These are phyloP conservation scores for Cyanocitta stelleri DNA, from an alignment of 2,113 vertebrate species.

Conservation along the genomic window DNA sequence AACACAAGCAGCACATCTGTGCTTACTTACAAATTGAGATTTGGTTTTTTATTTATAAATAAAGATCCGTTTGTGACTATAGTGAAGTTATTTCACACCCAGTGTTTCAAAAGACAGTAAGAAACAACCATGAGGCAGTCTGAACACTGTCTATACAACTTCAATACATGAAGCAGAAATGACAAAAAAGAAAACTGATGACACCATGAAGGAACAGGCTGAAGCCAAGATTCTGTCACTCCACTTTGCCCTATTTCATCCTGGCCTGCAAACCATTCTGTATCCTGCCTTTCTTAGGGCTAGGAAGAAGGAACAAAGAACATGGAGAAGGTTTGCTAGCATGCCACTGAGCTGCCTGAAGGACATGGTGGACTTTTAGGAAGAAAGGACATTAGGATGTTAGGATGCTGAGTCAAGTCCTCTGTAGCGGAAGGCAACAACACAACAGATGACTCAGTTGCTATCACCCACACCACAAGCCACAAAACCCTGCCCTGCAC, in stretches of 20 bases:
- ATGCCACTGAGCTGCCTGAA: not conserved
- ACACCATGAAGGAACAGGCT: not conserved
- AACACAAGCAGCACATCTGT: not conserved
- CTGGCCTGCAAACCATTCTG: not conserved
- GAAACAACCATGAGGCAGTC: not conserved
- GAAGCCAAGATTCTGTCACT: not conserved
- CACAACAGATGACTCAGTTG: not conserved
- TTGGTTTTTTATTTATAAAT: not conserved
- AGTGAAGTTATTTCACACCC: not conserved
- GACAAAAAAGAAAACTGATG: not conserved
- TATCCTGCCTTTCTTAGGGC: not conserved
- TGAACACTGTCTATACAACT: not conserved
- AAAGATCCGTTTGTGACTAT: not conserved
- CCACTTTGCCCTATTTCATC: too few species aligned
- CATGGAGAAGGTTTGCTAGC: not conserved
- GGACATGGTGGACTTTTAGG: not conserved
- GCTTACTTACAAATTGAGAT: not conserved
- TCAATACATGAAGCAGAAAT: not conserved
- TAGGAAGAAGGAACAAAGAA: not conserved
- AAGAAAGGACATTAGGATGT: not conserved
- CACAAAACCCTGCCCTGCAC: not conserved
- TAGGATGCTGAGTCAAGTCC: not conserved
- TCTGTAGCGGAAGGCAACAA: not conserved
- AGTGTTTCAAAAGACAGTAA: not conserved
- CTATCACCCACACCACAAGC: not conserved